phyloP scores from a whole-genome alignment of 2,113 vertebrate genomes.

The Charina bottae region DNA sequence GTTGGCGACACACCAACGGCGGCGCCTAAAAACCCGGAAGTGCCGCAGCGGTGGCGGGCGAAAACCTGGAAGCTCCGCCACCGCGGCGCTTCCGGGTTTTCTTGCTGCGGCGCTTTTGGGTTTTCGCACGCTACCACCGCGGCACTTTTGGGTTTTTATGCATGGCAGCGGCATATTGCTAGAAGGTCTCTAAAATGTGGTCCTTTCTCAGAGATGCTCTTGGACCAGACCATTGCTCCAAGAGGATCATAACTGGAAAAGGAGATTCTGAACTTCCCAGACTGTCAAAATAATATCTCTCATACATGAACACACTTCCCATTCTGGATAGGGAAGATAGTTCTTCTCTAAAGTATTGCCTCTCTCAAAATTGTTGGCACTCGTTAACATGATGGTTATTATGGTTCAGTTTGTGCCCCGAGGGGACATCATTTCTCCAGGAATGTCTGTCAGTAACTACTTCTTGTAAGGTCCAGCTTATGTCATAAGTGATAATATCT shows the following conservation, averaged over 20 bases:
- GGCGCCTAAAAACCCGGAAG: too few species aligned
- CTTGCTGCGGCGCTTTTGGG: too few species aligned
- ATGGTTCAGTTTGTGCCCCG: background rate
- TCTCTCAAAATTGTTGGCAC: background rate
- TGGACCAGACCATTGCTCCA: background rate
- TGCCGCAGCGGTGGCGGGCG: too few species aligned
- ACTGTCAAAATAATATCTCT: background rate
- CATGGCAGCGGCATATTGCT: too few species aligned
- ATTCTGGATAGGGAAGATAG: background rate
- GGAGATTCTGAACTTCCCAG: too few species aligned
- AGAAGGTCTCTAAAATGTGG: background rate
- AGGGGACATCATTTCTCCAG: background rate
- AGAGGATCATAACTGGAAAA: background rate
- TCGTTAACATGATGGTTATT: background rate
- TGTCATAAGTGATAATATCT: background rate
- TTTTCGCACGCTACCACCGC: too few species aligned
- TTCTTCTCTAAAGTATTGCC: background rate
- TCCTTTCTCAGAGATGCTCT: background rate
- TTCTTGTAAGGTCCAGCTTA: background rate
- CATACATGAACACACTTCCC: background rate
- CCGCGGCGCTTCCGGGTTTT: too few species aligned
- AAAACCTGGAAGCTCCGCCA: too few species aligned
- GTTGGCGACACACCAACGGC: too few species aligned
- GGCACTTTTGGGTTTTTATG: too few species aligned
- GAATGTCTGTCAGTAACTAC: background rate